Percentiles rank a stretch among this genome's conserved stretches.
phyloP scores from a whole-genome alignment of 2,797 vertebrate genomes.

The Liparis tanakae region DNA sequence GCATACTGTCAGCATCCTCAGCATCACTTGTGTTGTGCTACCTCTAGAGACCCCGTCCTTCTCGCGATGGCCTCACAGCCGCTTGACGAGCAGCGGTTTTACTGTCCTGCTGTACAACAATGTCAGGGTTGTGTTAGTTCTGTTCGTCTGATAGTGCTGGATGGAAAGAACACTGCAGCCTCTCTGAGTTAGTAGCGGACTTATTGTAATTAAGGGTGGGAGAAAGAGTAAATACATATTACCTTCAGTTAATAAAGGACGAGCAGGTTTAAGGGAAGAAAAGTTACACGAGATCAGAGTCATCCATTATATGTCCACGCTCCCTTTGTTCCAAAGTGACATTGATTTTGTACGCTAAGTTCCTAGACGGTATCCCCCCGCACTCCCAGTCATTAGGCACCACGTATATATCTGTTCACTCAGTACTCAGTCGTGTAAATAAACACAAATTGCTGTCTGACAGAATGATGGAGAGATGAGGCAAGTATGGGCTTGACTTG shows the following conservation, averaged over 20 bases:
- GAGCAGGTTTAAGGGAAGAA: constrained; percentile 31
- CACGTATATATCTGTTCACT: constrained; percentile 53
- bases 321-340: constrained; percentile 61
- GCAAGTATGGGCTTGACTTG: constrained; percentile 71
- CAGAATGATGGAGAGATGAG: constrained; percentile 76
- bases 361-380: constrained; percentile 49
- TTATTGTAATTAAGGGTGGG: constrained; percentile 10
- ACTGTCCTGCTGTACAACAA: background rate
- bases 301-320: constrained; percentile 51
- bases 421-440: constrained; percentile 63
- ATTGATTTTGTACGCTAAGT: constrained; percentile 65
- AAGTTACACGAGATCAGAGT: constrained; percentile 36
- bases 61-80: background rate
- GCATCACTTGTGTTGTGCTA: background rate
- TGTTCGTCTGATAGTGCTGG: background rate
- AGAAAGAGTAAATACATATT: constrained; percentile 33
- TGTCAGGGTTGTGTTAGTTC: background rate
- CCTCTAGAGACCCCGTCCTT: background rate
- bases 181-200: background rate
- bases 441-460: constrained; percentile 72
- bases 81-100: background rate
- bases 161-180: background rate
- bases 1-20: background rate
- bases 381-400: constrained; percentile 46
- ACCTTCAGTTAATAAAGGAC: constrained; percentile 41